These are phyloP conservation scores for Dromas ardeola DNA, from an alignment of 2,113 vertebrate species.

Conservation along the genomic window DNA sequence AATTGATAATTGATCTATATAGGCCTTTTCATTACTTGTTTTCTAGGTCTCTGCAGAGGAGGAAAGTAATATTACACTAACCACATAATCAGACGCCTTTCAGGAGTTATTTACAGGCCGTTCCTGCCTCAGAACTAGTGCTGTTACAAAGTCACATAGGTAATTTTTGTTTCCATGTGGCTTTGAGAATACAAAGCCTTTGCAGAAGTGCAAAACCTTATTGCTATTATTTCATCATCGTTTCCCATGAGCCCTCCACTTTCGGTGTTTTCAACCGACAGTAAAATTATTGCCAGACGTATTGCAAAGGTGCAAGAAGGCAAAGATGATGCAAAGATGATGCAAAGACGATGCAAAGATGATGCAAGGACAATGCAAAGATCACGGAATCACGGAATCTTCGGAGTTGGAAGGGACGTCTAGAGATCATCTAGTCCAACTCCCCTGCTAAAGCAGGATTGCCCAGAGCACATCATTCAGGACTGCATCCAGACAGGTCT, in stretches of 20 bases:
- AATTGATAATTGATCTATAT: neutral
- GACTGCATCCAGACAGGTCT: too few species aligned
- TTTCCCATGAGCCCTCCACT: neutral
- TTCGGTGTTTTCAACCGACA: rapidly evolving
- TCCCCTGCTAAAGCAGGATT: too few species aligned
- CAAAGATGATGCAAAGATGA: neutral
- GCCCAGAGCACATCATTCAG: too few species aligned
- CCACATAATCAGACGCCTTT: neutral
- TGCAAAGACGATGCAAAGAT: neutral
- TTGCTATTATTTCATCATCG: neutral
- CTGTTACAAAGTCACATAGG: neutral
- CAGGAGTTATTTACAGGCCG: neutral
- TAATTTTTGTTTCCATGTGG: neutral
- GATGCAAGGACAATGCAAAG: too few species aligned
- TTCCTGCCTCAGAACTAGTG: neutral
- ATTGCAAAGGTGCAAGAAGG: neutral
- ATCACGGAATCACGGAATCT: too few species aligned
- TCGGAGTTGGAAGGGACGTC: too few species aligned
- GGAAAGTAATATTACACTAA: neutral
- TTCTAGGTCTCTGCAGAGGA: neutral
- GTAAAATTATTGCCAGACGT: neutral
- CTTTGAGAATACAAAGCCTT: neutral
- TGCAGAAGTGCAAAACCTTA: neutral
- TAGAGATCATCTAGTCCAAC: too few species aligned
- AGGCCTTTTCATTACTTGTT: neutral